Base-by-base conservation (phyloP, 2,888 invertebrate genomes). In the Cremastinae sp. region DNA sequence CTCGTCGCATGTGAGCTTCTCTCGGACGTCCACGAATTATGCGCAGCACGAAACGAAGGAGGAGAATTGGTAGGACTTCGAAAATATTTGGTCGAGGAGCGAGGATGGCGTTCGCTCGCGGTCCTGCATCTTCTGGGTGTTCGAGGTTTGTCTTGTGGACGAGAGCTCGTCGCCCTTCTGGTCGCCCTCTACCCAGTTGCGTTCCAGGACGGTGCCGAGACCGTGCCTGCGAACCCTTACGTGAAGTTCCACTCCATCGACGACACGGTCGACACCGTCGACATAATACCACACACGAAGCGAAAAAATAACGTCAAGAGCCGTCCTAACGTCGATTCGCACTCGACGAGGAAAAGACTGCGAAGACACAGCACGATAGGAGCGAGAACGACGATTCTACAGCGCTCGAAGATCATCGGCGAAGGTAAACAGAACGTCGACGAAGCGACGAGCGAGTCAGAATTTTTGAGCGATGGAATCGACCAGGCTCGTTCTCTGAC, bases 1-100 rank as follows among this genome's bases (percentile, higher is more conserved):
- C 89, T 93, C 78, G 92, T 94, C 62, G 93, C 93, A 0, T 93
- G 93, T 87, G 93, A 94, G 89, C 87, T 94, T 72, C 90, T 93
- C 62, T 92, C 93, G 78, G 93, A 93, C 80, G 92, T 94, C 72
- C 93, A 93, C 87, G 91, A 87, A 53, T 83, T 91, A 1, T 91
- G 91, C 74, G 87, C 87, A 1, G 82, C 85, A 69, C 74, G 86
- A 58, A 82, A 81, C 51, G 90, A 90, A 68, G 84, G 87, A 8
- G 90, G 87, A 39, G 90, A 91, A 77, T 82, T 90, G 28, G 14
- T 90, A 85, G 74, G 91, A 41, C 87, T 93, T 70, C 90, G 91
- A 74, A 91, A 90, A 78, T 92, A 93, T 85, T 85, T 93, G 76
- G 89, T 92, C 37, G 91, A 91, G 0, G 93, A 92, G 28, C 90